Conservation (phyloP, 2,113 vertebrate genomes). For the Pterocles orientalis region DNA sequence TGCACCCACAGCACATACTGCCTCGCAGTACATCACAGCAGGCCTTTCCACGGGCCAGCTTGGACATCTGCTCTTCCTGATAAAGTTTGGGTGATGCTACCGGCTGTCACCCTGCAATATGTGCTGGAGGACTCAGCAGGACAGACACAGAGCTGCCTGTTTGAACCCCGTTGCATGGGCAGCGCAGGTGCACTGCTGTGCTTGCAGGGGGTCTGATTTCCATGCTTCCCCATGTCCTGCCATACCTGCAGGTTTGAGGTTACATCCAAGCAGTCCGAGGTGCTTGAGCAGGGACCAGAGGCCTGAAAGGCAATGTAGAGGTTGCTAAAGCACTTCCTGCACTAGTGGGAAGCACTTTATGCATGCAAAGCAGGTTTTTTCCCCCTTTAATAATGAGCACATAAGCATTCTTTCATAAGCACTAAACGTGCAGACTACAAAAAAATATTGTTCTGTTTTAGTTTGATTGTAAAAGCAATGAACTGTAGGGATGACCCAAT, state of each 20-base stretch:
- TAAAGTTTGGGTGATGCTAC: background rate
- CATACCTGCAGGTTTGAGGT: constrained; percentile 1
- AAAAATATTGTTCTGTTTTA: background rate
- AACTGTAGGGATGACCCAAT: background rate
- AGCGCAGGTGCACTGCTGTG: background rate
- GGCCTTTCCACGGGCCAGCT: background rate
- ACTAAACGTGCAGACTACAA: background rate
- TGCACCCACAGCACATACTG: background rate
- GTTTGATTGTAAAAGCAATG: background rate
- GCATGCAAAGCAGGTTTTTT: background rate
- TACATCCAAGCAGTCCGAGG: background rate
- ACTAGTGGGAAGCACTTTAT: background rate
- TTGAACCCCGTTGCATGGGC: rapidly evolving
- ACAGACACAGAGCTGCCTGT: background rate
- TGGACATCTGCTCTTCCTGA: background rate
- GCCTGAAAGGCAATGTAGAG: constrained; percentile 13
- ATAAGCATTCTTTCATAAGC: background rate
- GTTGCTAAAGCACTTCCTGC: background rate
- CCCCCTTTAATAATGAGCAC: background rate
- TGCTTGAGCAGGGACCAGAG: background rate
- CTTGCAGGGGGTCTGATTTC: background rate
- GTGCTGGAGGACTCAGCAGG: background rate
- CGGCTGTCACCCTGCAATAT: background rate
- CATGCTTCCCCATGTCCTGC: background rate
- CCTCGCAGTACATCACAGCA: background rate